These are phyloP conservation scores for Euclidia mi DNA, from an alignment of 2,888 invertebrate species.

Conservation along the genomic window DNA sequence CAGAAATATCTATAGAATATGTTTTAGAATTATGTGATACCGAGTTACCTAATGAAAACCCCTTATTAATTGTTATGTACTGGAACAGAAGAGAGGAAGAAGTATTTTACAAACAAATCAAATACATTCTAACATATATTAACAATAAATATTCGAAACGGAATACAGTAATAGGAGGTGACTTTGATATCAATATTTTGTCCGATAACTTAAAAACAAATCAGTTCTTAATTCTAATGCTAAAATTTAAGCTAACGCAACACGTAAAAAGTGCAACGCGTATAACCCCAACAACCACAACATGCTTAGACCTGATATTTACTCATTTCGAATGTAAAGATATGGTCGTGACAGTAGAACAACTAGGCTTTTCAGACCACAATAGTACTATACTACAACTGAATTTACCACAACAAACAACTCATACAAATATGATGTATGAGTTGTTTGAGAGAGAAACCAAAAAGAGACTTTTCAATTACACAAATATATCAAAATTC, in stretches of 20 bases:
- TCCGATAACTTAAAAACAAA: neutral
- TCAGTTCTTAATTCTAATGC: constrained; percentile 2
- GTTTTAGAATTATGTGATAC: too few species aligned
- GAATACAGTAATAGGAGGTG: too few species aligned
- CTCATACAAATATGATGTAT: too few species aligned
- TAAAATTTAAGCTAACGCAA: constrained; percentile 4
- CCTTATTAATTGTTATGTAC: too few species aligned
- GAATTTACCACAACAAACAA: neutral
- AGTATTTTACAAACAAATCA: too few species aligned
- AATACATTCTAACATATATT: too few species aligned
- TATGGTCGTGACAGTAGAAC: neutral
- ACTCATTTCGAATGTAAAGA: neutral
- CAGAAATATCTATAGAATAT: constrained; percentile 8
- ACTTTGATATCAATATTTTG: constrained; percentile 9
- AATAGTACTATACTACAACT: too few species aligned
- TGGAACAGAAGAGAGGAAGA: too few species aligned
- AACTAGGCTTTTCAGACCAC: too few species aligned
- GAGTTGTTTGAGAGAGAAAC: too few species aligned
- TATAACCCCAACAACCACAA: constrained; percentile 2
- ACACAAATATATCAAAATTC: neutral
- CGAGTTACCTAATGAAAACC: constrained; percentile 11
- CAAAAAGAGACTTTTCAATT: constrained; percentile 2
- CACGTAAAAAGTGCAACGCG: too few species aligned
- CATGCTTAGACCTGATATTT: constrained; percentile 8
- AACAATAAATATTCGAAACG: constrained; percentile 9